Evolutionary conservation across 2,113 vertebrate genomes (phyloP), one percentile per base, ranked within the genome.

Genomic region (Pelecanoides urinatrix): DNA sequence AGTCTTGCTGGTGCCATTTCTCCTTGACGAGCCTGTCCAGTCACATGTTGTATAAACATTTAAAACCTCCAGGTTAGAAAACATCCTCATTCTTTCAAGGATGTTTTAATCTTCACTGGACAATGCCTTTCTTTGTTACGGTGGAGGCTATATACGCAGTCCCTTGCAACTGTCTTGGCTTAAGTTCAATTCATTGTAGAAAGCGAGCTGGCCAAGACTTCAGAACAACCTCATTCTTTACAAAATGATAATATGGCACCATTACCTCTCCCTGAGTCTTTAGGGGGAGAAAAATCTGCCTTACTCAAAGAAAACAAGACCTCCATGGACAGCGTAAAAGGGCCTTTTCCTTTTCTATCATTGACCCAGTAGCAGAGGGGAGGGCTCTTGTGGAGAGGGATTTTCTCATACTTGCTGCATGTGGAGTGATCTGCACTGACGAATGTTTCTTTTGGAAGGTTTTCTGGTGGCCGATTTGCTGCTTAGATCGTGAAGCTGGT

Each of bases 391-490:
- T 94, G 85, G 88, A 96, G 92, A 97, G 95, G 91, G 74, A 72
- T 94, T 96, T 95, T 97, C 93, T 97, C 97, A 86, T 93, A 94
- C 78, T 88, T 95, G 95, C 97, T 97, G 98, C 98, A 98, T 97
- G 97, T 97, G 96, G 93, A 96, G 94, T 94, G 92, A 96, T 94
- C 92, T 96, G 96, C 93, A 95, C 76, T 94, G 95, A 97, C 93
- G 88, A 95, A 96, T 97, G 97, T 97, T 97, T 91, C 96, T 97
- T 96, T 95, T 87, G 91, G 95, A 94, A 96, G 97, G 97, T 97
- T 97, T 97, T 95, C 97, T 97, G 96, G 96, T 94, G 97, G 97
- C 97, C 86, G 88, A 92, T 96, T 98, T 95, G 96, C 96, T 97
- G 96, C 98, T 98, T 97, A 97, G 92, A 97, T 97, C 94, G 92